Base-by-base conservation (phyloP, 2,888 invertebrate species). In the Apeira syringaria region DNA sequence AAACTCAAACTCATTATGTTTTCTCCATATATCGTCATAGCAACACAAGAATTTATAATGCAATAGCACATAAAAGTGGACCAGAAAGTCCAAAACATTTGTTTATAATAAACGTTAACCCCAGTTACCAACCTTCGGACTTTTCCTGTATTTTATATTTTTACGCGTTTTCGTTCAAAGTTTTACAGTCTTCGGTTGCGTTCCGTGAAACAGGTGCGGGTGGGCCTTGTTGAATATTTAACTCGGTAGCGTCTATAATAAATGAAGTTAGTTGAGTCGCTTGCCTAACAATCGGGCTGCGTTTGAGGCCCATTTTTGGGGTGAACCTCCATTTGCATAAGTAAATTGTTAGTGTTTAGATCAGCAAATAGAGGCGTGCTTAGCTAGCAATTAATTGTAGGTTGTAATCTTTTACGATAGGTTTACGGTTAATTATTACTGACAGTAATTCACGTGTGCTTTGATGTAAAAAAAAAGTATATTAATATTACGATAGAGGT, bases 241-340 rank as follows among this genome's bases (percentile, higher is more conserved):
- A 56, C 45, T 44, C 36, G 20, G n/a, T n/a, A n/a, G 20, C 47
- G 32, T 55, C 50, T 55, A 55, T 59, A 56, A 55, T 59, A 52
- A 59, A 59, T 55, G 56, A 52, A 51, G 56, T 55, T 56, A 52
- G 49, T 47, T 38, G 40, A 54, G 49, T 53, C 42, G 44, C 53
- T 54, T 56, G 45, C 53, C 49, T 60, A 57, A 55, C 59, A 60
- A 57, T 60, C 55, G 50, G 47, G 47, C 50, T 35, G 45, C 36
- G 52, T 47, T 53, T 50, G 37, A 46, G 48, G 30, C 46, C 38
- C 47, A 49, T 56, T 53, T 56, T 56, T 50, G 37, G 39, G 44
- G 50, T 41, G 35, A 34, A 32, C 52, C 41, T 45, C 37, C 30
- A 53, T 53, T 53, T 50, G 43, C 47, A 49, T 49, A 41, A 42